Evolutionary conservation across 2,113 vertebrate species (phyloP).

Genomic region (Ciconia boyciana): DNA sequence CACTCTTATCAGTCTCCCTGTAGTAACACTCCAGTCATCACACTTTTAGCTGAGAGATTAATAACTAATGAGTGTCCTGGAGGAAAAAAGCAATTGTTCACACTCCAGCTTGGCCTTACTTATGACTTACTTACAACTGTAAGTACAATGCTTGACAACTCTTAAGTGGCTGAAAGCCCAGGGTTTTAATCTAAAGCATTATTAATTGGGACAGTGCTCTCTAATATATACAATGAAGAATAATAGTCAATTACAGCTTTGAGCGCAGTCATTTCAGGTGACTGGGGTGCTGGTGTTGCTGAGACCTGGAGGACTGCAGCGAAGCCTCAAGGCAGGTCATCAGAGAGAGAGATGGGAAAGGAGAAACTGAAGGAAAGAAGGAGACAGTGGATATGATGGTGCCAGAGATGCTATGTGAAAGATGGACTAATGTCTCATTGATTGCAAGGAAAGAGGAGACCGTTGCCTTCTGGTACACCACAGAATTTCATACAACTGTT

Average conservation of each 20-base stretch:
- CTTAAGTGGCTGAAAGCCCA: neutral
- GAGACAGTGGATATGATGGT: neutral
- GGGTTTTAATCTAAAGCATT: slow-evolving; percentile 8
- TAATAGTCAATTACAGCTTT: neutral
- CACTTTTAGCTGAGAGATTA: slow-evolving; percentile 14
- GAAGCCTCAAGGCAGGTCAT: neutral
- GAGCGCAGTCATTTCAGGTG: neutral
- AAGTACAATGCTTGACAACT: neutral
- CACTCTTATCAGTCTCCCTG: neutral
- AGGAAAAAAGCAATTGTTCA: neutral
- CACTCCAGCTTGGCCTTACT: neutral
- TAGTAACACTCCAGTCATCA: slow-evolving; percentile 25
- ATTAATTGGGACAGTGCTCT: neutral
- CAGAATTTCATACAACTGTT: neutral
- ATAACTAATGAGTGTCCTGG: neutral
- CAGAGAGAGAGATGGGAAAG: neutral
- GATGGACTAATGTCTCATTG: neutral
- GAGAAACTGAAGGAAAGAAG: neutral
- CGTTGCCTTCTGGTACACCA: neutral
- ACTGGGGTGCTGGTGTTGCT: neutral
- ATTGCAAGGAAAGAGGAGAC: neutral
- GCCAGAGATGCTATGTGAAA: neutral
- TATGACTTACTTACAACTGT: neutral
- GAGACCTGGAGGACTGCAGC: neutral
- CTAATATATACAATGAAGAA: neutral